Conservation (phyloP, 1,140 invertebrate species). For the Cydia fagiglandana region DNA sequence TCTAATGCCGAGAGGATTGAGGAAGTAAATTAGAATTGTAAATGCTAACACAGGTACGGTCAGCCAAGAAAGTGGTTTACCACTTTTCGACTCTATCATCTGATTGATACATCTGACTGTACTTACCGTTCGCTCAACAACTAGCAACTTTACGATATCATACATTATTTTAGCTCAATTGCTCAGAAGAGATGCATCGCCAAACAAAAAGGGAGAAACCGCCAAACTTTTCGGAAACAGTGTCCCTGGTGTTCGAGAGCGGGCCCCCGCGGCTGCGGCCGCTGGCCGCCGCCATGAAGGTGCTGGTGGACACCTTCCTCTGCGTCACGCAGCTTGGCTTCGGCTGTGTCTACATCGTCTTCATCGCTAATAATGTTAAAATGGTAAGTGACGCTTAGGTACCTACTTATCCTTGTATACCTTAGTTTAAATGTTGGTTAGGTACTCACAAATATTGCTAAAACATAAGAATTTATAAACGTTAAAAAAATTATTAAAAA, state of each 20-base stretch:
- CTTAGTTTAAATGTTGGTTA: no score
- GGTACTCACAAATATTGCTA: no score
- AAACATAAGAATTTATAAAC: no score
- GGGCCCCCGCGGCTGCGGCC: constrained; percentile 82
- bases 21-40: no score
- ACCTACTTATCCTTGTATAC: constrained; percentile 14
- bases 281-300: constrained; percentile 82
- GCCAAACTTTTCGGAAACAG: constrained; percentile 88
- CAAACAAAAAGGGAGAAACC: constrained; percentile 72
- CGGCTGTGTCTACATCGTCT: constrained; percentile 97
- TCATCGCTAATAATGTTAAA: constrained; percentile 90
- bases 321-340: constrained; percentile 96
- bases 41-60: no score
- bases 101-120: no score
- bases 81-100: no score
- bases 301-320: constrained; percentile 88
- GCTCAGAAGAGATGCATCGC: constrained; percentile 83
- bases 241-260: constrained; percentile 86
- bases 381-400: constrained; percentile 80
- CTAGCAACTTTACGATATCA: neutral
- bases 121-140: no score
- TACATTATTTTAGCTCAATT: constrained; percentile 80
- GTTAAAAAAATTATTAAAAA: no score
- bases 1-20: no score
- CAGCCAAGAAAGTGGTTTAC: no score